These are phyloP conservation scores for Trinectes maculatus DNA, from an alignment of 2,113 vertebrate species.

Conservation along the genomic window DNA sequence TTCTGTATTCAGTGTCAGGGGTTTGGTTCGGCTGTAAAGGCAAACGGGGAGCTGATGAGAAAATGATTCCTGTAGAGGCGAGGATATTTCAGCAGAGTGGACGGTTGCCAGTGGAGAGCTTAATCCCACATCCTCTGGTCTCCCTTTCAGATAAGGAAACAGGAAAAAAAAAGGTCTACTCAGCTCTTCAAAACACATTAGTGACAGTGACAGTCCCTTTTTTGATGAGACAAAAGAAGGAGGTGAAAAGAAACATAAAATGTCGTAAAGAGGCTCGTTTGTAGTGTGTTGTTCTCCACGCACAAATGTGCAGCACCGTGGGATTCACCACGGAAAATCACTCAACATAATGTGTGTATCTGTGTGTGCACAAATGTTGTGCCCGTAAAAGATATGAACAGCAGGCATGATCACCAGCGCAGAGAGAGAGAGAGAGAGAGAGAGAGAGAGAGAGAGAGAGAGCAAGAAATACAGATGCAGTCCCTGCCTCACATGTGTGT, in stretches of 20 bases:
- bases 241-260: background rate
- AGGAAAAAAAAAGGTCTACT: slow-evolving; percentile 25
- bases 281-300: slow-evolving; percentile 19
- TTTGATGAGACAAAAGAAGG: slow-evolving; percentile 18
- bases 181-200: slow-evolving; percentile 40
- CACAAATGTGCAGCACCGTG: slow-evolving; percentile 19
- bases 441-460: background rate
- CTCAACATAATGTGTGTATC: background rate
- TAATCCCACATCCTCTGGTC: slow-evolving; percentile 19
- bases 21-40: slow-evolving; percentile 23
- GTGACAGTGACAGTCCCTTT: slow-evolving; percentile 16
- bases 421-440: background rate
- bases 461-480: background rate
- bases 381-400: slow-evolving; percentile 11
- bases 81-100: slow-evolving; percentile 38
- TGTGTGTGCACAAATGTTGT: slow-evolving; percentile 7
- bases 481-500: slow-evolving; percentile 3
- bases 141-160: background rate
- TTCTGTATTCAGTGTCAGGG: slow-evolving; percentile 19
- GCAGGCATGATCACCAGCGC: background rate
- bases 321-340: background rate
- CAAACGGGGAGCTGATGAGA: background rate
- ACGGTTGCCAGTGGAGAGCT: slow-evolving; percentile 10
- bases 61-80: slow-evolving; percentile 36
- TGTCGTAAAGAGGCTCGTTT: background rate